Evolutionary conservation across 2,888 invertebrate genomes (phyloP), one percentile per base, ranked within the genome.

Genomic region (Lymantria dispar): DNA sequence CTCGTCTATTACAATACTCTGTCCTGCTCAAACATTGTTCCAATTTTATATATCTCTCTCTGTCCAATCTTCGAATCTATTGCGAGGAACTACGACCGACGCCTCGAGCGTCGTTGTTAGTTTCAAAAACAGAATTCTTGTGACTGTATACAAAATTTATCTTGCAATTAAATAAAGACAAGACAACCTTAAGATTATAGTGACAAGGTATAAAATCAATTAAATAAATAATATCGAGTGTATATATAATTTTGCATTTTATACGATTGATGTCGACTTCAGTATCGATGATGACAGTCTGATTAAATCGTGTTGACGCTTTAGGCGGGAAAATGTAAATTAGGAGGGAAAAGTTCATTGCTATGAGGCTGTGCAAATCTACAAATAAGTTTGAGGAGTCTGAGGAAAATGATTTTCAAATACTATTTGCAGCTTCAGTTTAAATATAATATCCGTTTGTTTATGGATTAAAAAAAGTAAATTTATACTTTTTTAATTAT

Each of bases 101-200:
- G 85, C 88, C 82, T 78, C 78, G 74, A 78, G 88, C 74, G 47
- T 66, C 67, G 69, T 73, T 64, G 69, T 60, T 69, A 82, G 79
- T 76, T 85, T 86, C 72, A 70, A 78, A 84, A 78, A 76, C 76
- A 75, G 79, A 80, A 84, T 83, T 80, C 78, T 78, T 74, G 72
- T 68, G 68, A 74, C 68, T 56, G 58, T 39, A 48, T 45, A 43
- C 71, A 58, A 68, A 59, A n/a, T 60, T 64, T 52, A 11, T 31
- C 43, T 48, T 70, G 44, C 52, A 30, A 45, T 42, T 37, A 8
- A 1, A 1, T 43, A 50, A 56, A 43, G 10, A 0, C 1, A 31
- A 22, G 30, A 9, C 10, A 2, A 1, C 49, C 53, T 50, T 61
- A 64, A 54, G 43, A 0, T 0, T 0, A 9, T n/a, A 0, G 0